phyloP scores from a whole-genome alignment of 2,113 vertebrate species.

The Nesoenas mayeri region DNA sequence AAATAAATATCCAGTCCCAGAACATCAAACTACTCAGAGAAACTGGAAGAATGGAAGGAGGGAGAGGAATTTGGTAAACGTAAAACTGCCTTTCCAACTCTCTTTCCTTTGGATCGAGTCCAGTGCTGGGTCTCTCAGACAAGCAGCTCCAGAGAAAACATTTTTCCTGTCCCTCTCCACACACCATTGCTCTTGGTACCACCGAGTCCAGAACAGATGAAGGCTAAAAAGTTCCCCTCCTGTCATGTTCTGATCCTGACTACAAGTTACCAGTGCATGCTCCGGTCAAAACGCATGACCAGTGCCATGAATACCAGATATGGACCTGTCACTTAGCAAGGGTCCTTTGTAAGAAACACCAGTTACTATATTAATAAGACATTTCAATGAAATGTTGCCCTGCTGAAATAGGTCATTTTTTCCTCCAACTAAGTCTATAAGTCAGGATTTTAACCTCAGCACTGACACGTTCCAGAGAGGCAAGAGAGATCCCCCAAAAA shows the following conservation, averaged over 20 bases:
- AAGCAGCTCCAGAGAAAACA: background rate
- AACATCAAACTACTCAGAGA: background rate
- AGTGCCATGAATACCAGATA: background rate
- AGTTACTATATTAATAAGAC: background rate
- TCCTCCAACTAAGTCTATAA: background rate
- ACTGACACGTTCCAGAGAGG: background rate
- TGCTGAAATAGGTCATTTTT: background rate
- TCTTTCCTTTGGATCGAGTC: background rate
- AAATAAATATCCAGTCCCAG: background rate
- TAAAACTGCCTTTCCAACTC: background rate
- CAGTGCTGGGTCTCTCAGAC: background rate
- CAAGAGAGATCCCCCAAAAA: background rate
- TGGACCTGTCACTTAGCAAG: fast-evolving
- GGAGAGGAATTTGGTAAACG: background rate
- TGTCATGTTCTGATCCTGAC: fast-evolving
- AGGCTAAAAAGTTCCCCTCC: background rate
- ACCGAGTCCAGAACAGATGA: fast-evolving
- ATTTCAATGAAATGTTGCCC: background rate
- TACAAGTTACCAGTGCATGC: too few relatives aligned
- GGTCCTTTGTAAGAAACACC: background rate
- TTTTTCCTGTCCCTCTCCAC: background rate
- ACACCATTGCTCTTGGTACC: background rate
- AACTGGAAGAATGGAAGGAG: background rate
- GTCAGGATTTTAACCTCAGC: background rate
- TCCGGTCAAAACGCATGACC: background rate